Conservation (phyloP, 2,797 vertebrate species). For the Hapalemur alaotrensis region DNA sequence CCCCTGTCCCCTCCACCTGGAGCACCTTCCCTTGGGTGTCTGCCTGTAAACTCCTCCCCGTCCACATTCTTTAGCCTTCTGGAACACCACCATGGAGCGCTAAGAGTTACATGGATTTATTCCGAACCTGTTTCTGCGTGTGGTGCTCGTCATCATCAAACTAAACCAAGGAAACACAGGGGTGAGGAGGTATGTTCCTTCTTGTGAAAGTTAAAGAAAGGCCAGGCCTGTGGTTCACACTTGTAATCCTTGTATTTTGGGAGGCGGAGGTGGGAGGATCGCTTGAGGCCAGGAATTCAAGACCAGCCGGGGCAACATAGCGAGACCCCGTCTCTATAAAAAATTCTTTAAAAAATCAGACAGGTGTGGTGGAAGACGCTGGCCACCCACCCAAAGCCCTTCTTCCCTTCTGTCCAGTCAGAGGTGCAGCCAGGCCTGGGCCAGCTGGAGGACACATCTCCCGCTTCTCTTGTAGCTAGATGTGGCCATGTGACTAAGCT, state of each 20-base stretch:
- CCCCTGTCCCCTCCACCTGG: no score
- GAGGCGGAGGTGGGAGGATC: neutral
- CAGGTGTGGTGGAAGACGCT: neutral
- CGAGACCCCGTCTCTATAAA: neutral
- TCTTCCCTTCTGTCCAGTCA: no score
- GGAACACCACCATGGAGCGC: rapidly evolving
- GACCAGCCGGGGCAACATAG: neutral
- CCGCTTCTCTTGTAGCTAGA: neutral
- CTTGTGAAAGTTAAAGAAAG: rapidly evolving
- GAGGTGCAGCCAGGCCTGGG: rapidly evolving
- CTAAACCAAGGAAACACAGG: neutral
- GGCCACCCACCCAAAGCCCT: rapidly evolving
- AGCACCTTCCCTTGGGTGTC: no score
- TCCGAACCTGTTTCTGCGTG: rapidly evolving
- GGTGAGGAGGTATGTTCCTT: neutral
- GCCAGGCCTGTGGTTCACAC: neutral
- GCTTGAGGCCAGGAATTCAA: neutral
- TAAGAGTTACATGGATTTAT: rapidly evolving
- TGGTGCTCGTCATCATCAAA: rapidly evolving
- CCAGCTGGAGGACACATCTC: rapidly evolving
- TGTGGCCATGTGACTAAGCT: rapidly evolving
- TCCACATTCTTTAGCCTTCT: no score
- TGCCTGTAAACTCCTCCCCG: no score
- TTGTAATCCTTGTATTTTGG: neutral
- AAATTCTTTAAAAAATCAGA: neutral